Conservation (phyloP, 2,797 vertebrate species). For the Lophotriccus pileatus region DNA sequence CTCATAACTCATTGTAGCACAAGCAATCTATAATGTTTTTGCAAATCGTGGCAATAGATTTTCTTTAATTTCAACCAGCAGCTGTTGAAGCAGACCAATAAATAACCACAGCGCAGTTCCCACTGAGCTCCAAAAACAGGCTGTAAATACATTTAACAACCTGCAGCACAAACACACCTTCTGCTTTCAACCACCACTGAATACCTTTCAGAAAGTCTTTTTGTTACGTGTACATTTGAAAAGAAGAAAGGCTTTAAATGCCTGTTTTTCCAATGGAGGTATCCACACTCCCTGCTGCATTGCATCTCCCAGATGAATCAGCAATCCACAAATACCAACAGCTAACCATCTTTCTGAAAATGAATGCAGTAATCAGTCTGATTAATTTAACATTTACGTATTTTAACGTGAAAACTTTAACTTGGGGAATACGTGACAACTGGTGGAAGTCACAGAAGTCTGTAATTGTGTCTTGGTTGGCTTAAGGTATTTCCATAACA, state of each 20-base stretch:
- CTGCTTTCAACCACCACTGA: conserved; percentile 14
- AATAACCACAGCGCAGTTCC: conserved; percentile 11
- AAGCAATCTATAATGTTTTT: conserved; percentile 30
- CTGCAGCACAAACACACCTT: conserved; percentile 49
- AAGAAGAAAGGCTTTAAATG: conserved; percentile 14
- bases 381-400: conserved; percentile 52
- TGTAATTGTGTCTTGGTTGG: not conserved
- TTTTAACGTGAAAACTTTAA: conserved; percentile 48
- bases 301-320: conserved; percentile 41
- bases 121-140: conserved; percentile 25
- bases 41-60: conserved; percentile 45
- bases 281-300: not conserved
- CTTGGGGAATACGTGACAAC: conserved; percentile 5
- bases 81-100: conserved; percentile 49
- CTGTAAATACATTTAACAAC: conserved; percentile 64
- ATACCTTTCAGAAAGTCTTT: conserved; percentile 38
- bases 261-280: not conserved
- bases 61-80: conserved; percentile 60
- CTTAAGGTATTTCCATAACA: not conserved
- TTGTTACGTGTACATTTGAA: not conserved
- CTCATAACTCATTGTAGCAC: conserved; percentile 1
- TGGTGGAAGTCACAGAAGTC: conserved; percentile 4
- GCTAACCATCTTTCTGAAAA: conserved; percentile 27
- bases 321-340: conserved; percentile 33
- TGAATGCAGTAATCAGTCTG: conserved; percentile 16